phyloP scores from a whole-genome alignment of 1,140 invertebrate species.

The Calosoma granatense region DNA sequence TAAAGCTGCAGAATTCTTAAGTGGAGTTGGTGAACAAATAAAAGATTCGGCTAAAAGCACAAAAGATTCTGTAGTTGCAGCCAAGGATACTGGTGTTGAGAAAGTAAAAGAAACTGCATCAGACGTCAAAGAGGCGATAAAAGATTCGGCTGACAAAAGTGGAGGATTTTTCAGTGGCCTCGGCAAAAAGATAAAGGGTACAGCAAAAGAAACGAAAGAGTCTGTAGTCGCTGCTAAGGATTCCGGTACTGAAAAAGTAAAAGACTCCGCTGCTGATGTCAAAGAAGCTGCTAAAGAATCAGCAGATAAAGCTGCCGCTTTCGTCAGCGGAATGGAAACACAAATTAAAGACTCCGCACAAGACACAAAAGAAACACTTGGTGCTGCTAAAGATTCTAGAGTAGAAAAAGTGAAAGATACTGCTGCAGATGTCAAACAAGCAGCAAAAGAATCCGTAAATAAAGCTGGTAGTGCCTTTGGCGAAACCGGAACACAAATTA shows the following conservation, averaged over 20 bases:
- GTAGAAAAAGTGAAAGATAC: conserved; percentile 5
- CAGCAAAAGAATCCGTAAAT: conserved; percentile 13
- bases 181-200: conserved; percentile 11
- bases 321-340: not conserved
- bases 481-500: conserved; percentile 10
- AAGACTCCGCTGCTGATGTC: not conserved
- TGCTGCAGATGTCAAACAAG: conserved; percentile 16
- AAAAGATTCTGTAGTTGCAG: not conserved
- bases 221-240: not conserved
- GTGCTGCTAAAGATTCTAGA: conserved; percentile 11
- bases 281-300: not conserved
- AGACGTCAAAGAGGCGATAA: not conserved
- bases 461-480: conserved; percentile 9
- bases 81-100: not conserved
- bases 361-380: not conserved
- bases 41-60: not conserved
- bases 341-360: not conserved
- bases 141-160: too few relatives aligned
- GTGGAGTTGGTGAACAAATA: not conserved
- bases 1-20: not conserved
- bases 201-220: not conserved
- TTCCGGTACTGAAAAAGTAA: not conserved
- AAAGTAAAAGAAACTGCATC: not conserved
- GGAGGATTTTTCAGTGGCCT: conserved; percentile 12
- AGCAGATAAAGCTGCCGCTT: not conserved